Base-by-base conservation (phyloP, 1,140 invertebrate genomes). In the Camponotus floridanus region DNA sequence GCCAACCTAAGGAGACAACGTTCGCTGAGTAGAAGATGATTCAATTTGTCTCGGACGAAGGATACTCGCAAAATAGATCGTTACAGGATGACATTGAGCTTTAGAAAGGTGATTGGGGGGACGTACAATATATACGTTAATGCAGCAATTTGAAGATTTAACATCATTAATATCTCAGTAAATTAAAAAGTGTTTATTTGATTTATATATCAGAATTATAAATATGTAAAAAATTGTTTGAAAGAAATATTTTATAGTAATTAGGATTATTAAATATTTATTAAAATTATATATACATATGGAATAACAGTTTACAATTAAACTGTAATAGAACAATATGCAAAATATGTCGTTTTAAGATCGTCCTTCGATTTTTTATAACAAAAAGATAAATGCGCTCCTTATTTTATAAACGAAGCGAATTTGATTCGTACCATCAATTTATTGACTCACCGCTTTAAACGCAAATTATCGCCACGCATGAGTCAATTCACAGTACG, bases 391-490 rank as follows among this genome's bases (percentile, higher is more conserved):
- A 7, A 61, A 64, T 48, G 48, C 15, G n/a, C 8, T 51, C 4
- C 11, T 55, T 21, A 13, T 31, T 73, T 11, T 31, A 36, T 51
- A 21, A 67, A 45, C 31, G 9, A n/a, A 59, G 3, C 33, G 33
- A 8, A 55, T 55, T n/a, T 18, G 15, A 59, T 11, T 42, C 64
- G n/a, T 18, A 6, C 15, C 15, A 68, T 7, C 13, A 86, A 91
- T 92, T 92, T 90, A 87, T 91, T 85, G 86, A 87, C n/a, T 78
- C 59, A 68, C 51, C 85, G 84, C 42, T 90, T 86, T 26, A 57
- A 64, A 84, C 71, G 86, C 85, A 91, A 89, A 91, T 86, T 88
- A 91, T 91, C 81, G 88, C 70, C 62, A 71, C 78, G 67, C 79
- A 81, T 42, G 76, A 85, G 64, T 88, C 79, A 59, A 84, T 88